Percentiles rank a stretch among this genome's conserved stretches.
Conservation (phyloP, 2,113 vertebrate genomes). For the Psittacula cyanocephala region DNA sequence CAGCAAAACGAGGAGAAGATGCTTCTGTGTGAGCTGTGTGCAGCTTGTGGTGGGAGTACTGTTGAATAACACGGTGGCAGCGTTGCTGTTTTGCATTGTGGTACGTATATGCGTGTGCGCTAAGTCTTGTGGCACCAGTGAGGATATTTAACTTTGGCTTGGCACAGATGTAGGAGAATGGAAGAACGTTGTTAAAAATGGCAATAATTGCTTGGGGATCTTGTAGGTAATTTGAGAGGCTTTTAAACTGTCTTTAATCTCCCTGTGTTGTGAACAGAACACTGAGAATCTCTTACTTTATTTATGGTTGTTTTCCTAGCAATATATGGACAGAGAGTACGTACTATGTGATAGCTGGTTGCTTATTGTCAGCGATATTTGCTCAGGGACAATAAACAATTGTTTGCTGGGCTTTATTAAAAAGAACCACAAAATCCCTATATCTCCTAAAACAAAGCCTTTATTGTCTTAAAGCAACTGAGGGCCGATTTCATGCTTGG, state of each 20-base stretch:
- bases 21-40: background rate
- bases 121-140: background rate
- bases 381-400: background rate
- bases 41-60: background rate
- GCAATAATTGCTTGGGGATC: background rate
- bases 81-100: background rate
- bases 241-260: background rate
- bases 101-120: rapidly evolving
- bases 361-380: background rate
- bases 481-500: constrained; percentile 15
- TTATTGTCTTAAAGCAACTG: constrained; percentile 10
- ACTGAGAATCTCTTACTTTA: background rate
- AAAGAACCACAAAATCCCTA: background rate
- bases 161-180: background rate
- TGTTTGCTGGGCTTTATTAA: constrained; percentile 28
- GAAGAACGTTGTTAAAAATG: background rate
- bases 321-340: background rate
- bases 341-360: background rate
- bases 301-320: background rate
- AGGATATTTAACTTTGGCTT: constrained; percentile 15
- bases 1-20: background rate
- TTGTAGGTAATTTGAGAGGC: background rate
- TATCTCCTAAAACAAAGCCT: constrained; percentile 30
- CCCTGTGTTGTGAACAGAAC: background rate
- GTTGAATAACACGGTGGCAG: background rate